phyloP scores from a whole-genome alignment of 2,113 vertebrate genomes.

The Mus spicilegus region DNA sequence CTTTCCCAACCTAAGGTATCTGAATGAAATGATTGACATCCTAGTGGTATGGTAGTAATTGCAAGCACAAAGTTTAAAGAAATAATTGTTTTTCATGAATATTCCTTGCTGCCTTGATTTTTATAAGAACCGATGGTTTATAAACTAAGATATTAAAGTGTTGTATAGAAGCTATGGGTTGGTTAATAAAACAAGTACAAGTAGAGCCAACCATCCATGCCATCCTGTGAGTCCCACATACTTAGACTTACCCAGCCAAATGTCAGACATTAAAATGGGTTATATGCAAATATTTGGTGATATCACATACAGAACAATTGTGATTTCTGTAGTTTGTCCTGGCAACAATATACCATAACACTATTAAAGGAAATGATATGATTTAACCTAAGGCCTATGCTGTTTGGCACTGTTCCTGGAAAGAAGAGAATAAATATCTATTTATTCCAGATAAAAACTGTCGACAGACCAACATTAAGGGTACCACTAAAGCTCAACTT shows the following conservation, averaged over 20 bases:
- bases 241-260: background rate
- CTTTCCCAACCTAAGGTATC: background rate
- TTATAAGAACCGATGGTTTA: background rate
- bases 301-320: background rate
- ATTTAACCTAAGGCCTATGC: background rate
- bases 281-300: background rate
- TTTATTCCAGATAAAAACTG: background rate
- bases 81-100: background rate
- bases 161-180: background rate
- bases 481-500: background rate
- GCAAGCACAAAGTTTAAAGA: background rate
- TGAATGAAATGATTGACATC: background rate
- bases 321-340: background rate
- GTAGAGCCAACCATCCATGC: background rate
- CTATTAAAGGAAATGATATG: background rate
- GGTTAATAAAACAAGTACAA: background rate
- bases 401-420: background rate
- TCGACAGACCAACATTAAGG: background rate
- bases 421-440: background rate
- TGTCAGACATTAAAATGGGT: background rate
- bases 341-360: too few species aligned
- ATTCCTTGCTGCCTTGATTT: background rate
- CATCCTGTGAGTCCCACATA: too few species aligned
- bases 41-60: background rate
- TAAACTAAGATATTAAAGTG: background rate